Conservation (phyloP, 2,113 vertebrate genomes). For the Vulpes lagopus region DNA sequence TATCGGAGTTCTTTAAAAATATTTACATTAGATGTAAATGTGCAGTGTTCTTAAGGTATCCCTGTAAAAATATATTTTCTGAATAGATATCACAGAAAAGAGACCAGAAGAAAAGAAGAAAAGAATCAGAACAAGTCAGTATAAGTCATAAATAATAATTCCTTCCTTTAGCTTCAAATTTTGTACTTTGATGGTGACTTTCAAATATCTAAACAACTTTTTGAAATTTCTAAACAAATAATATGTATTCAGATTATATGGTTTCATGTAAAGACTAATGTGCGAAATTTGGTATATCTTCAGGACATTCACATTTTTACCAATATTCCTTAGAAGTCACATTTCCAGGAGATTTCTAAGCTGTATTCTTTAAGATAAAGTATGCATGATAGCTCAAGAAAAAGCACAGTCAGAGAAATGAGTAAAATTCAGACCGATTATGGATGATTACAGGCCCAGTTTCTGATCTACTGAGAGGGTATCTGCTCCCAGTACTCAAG, state of each 20-base stretch:
- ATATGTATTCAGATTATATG: neutral
- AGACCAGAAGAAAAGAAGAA: neutral
- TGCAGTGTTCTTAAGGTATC: neutral
- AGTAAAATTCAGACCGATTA: neutral
- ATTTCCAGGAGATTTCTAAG: neutral
- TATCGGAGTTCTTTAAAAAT: neutral
- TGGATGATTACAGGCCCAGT: neutral
- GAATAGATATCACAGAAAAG: neutral
- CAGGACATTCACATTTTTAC: neutral
- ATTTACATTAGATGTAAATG: neutral
- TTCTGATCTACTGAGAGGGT: neutral
- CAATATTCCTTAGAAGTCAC: neutral
- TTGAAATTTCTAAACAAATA: neutral
- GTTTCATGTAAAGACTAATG: neutral
- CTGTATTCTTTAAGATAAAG: neutral
- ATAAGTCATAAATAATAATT: constrained; percentile 1
- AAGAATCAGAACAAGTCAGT: neutral
- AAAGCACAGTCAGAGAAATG: neutral
- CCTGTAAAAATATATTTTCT: neutral
- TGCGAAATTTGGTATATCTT: neutral
- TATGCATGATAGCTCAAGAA: neutral
- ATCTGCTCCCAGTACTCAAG: neutral
- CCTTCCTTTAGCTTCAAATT: neutral
- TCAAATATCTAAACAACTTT: neutral
- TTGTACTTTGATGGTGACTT: neutral